phyloP scores from a whole-genome alignment of 1,140 invertebrate species.

The Brachionus manjavacas region DNA sequence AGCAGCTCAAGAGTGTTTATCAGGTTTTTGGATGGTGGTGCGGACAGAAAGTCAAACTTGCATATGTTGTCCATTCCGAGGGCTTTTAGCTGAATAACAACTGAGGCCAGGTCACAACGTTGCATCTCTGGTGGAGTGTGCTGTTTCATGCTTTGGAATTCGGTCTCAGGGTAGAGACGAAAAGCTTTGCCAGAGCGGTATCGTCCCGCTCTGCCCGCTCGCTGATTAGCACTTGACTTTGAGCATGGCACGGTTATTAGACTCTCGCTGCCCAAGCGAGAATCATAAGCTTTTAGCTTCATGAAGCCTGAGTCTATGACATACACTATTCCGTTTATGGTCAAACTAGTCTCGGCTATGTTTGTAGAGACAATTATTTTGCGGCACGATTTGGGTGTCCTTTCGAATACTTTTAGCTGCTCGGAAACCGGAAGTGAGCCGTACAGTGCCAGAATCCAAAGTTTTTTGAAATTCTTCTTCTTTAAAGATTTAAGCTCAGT shows the following conservation, averaged over 20 bases:
- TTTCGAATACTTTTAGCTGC: conserved; percentile 77
- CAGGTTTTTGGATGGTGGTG: conserved; percentile 83
- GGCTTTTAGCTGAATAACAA: conserved; percentile 86
- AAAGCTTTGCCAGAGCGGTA: conserved; percentile 75
- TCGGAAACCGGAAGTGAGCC: conserved; percentile 76
- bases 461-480: conserved; percentile 56
- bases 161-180: conserved; percentile 66
- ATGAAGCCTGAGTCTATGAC: conserved; percentile 92
- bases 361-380: conserved; percentile 94
- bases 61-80: conserved; percentile 82
- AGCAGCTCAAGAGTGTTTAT: conserved; percentile 77
- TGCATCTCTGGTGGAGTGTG: conserved; percentile 86
- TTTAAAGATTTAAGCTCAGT: conserved; percentile 44
- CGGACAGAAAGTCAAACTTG: conserved; percentile 61
- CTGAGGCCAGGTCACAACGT: conserved; percentile 74
- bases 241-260: conserved; percentile 78
- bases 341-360: conserved; percentile 92
- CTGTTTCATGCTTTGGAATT: conserved; percentile 66
- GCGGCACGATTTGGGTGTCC: conserved; percentile 66
- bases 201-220: conserved; percentile 84
- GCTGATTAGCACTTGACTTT: conserved; percentile 80
- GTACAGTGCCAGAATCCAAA: conserved; percentile 84
- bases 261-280: conserved; percentile 70
- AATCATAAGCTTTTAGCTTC: conserved; percentile 86
- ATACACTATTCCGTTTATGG: conserved; percentile 81